Percentiles rank a stretch among this genome's conserved stretches.
Evolutionary conservation across 2,797 vertebrate genomes (phyloP).

Genomic region (Denticeps clupeoides): DNA sequence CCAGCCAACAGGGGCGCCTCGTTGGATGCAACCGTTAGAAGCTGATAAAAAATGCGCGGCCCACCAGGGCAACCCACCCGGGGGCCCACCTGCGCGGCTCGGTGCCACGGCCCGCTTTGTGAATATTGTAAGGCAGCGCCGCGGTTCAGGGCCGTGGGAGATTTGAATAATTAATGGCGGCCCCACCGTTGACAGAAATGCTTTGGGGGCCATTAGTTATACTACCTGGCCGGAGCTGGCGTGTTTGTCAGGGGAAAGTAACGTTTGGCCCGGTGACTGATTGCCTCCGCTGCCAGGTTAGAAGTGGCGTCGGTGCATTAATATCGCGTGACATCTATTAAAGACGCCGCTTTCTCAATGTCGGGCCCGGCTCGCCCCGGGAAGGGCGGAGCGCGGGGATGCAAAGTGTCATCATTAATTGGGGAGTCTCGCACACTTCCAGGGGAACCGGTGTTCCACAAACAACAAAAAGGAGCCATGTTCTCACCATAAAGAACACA

Average conservation of each 20-base stretch:
- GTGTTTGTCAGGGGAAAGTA: slow-evolving; percentile 53
- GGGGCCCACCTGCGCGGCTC: too few relatives aligned
- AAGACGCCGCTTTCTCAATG: slow-evolving; percentile 45
- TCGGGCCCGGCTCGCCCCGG: slow-evolving; percentile 25
- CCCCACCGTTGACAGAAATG: slow-evolving; percentile 54
- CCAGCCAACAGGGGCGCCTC: too few relatives aligned
- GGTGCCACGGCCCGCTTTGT: too few relatives aligned
- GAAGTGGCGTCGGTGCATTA: slow-evolving; percentile 42
- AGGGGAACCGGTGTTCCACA: too few relatives aligned
- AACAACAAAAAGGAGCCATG: too few relatives aligned
- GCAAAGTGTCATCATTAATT: slow-evolving; percentile 50
- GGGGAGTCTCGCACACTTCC: slow-evolving; percentile 20
- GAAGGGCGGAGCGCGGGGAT: slow-evolving; percentile 35
- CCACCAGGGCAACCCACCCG: too few relatives aligned
- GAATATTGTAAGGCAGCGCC: slow-evolving; percentile 51
- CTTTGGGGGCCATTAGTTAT: slow-evolving; percentile 56
- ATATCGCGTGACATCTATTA: slow-evolving; percentile 53
- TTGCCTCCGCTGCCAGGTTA: slow-evolving; percentile 47
- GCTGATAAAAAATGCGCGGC: too few relatives aligned
- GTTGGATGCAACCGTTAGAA: too few relatives aligned
- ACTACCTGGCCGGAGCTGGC: slow-evolving; percentile 46
- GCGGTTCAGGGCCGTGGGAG: slow-evolving; percentile 38
- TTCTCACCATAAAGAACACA: too few relatives aligned
- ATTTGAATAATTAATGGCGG: slow-evolving; percentile 65
- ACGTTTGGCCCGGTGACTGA: slow-evolving; percentile 46